Evolutionary conservation across 2,888 invertebrate species (phyloP), one percentile per base, ranked within the genome.

Genomic region (Creontiades dilutus): DNA sequence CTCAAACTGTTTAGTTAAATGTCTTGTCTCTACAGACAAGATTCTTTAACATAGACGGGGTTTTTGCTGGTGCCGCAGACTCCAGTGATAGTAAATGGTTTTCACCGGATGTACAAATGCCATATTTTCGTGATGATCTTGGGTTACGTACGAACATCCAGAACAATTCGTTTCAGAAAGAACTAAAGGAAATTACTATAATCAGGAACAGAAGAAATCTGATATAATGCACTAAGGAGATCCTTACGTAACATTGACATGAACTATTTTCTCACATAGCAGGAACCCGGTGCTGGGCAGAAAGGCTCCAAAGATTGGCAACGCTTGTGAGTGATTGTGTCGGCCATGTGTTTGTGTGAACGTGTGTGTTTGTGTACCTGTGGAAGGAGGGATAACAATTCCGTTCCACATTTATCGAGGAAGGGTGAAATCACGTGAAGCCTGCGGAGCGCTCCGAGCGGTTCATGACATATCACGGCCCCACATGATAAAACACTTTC

Each of bases 391-490:
- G 86, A 86, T 75, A 68, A 86, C 86, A 85, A 85, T 85, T 85
- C 85, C 86, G 86, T 86, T 86, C 86, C 68, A 86, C 68, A 68
- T 68, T 27, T 76, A 86, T 68, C 68, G 86, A 86, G 86, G 52
- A 86, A 86, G 86, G 75, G 86, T 23, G 68, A 86, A 75, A 75
- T 86, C 86, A 86, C 86, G 86, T 86, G 86, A 86, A 68, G 68
- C 82, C n/a, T 5, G 61, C 11, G n/a, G 75, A 48, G 37, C 27
- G 86, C 86, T 86, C 27, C 52, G 86, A 86, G 86, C 86, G 61
- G 28, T 86, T 47, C 86, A 75, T 86, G 86, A 75, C 86, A 86
- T 86, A 86, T 86, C 86, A 86, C 86, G 86, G 86, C 55, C 86
- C 37, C 85, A 68, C 27, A 37, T 46, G 37, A 37, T 68, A 55